A percentile compares a stretch with the other conserved stretches of the same genome.
Conservation (phyloP, 92 coral and sea anemone genomes). For the Parazoanthus swiftii region DNA sequence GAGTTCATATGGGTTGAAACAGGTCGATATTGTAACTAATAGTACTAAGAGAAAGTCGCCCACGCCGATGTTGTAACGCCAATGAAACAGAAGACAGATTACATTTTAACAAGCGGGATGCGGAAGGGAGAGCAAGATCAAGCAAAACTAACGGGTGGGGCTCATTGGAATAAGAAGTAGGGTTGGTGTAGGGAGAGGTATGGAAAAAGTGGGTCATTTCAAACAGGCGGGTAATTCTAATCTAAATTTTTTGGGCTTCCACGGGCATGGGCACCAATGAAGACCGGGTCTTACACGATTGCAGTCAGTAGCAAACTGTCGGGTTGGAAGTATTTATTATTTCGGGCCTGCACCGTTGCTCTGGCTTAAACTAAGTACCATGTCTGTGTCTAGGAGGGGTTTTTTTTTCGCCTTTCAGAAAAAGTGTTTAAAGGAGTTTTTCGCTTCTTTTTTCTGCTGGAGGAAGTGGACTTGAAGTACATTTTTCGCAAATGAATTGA, state of each 20-base stretch:
- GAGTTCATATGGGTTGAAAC: no score
- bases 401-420: not conserved
- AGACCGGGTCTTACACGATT: not conserved
- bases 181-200: no score
- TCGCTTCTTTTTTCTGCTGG: not conserved
- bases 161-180: no score
- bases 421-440: not conserved
- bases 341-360: not conserved
- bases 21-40: no score
- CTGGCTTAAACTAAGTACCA: not conserved
- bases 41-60: no score
- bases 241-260: not conserved
- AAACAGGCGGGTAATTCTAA: no score
- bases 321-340: not conserved
- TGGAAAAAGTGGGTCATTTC: no score
- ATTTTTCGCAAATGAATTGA: not conserved
- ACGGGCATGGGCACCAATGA: not conserved
- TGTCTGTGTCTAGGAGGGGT: not conserved
- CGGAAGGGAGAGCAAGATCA: no score
- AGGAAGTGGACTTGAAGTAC: constrained; percentile 1
- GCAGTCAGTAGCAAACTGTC: not conserved
- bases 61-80: no score
- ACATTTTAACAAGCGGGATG: no score
- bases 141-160: no score
- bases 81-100: no score